Evolutionary conservation across 2,113 vertebrate species (phyloP).

Genomic region (Osmerus eperlanus): DNA sequence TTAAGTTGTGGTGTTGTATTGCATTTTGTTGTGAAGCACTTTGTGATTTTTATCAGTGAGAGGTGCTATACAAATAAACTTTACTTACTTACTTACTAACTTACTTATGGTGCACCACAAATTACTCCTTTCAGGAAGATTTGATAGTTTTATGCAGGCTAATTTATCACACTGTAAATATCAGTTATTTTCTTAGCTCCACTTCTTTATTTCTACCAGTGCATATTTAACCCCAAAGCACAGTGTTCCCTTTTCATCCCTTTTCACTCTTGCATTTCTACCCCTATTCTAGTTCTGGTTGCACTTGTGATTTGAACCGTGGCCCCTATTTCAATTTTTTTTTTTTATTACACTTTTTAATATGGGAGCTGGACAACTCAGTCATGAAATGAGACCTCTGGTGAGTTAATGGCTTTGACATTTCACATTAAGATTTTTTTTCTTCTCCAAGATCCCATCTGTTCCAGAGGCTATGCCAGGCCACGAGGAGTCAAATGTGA

Average conservation of each 20-base stretch:
- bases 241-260: not conserved
- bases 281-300: too few relatives aligned
- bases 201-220: not conserved
- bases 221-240: not conserved
- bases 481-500: constrained; percentile 73
- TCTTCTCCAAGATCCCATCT: constrained; percentile 64
- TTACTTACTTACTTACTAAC: too few relatives aligned
- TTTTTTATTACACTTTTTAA: too few relatives aligned
- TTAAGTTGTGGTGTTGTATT: too few relatives aligned
- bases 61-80: too few relatives aligned
- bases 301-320: too few relatives aligned
- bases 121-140: not conserved
- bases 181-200: not conserved
- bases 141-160: not conserved
- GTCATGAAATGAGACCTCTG: not conserved
- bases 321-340: too few relatives aligned
- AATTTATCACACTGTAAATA: not conserved
- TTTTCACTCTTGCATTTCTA: not conserved
- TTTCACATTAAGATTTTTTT: not conserved
- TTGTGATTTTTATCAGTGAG: too few relatives aligned
- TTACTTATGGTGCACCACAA: not conserved
- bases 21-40: too few relatives aligned
- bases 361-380: not conserved
- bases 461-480: constrained; percentile 74
- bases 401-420: not conserved